Conservation (phyloP, 2,797 vertebrate species). For the Syngnathus acus region DNA sequence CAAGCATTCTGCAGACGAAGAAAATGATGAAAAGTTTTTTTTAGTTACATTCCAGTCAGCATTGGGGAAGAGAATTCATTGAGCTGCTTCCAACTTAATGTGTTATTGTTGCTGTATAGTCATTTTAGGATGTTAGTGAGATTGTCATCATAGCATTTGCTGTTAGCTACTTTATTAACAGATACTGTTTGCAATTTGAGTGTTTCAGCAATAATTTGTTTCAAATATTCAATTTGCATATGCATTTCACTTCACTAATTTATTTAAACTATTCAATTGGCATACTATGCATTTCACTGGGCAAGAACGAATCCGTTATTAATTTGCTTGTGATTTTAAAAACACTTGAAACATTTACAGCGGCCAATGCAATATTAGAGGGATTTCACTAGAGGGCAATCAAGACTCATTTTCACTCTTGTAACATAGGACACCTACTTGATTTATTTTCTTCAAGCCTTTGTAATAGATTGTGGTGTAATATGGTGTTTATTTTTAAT, state of each 20-base stretch:
- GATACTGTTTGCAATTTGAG: neutral
- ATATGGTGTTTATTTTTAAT: neutral
- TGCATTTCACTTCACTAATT: neutral
- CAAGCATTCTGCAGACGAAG: constrained; percentile 30
- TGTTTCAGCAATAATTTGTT: neutral
- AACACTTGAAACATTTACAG: neutral
- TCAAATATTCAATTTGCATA: neutral
- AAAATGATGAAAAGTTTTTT: constrained; percentile 9
- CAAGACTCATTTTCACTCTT: neutral
- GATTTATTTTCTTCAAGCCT: neutral
- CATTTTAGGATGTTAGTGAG: neutral
- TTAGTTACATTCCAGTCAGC: neutral
- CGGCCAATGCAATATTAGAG: neutral
- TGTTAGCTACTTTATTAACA: neutral
- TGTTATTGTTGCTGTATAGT: neutral
- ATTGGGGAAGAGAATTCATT: neutral
- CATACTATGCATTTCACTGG: neutral
- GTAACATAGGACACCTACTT: neutral
- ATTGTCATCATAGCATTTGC: neutral
- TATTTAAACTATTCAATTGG: neutral
- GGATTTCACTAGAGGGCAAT: neutral
- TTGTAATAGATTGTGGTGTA: neutral
- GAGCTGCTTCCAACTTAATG: neutral
- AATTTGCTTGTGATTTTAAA: neutral
- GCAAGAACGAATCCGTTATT: neutral